Evolutionary conservation across 2,797 vertebrate genomes (phyloP).

Genomic region (Myotis daubentonii): DNA sequence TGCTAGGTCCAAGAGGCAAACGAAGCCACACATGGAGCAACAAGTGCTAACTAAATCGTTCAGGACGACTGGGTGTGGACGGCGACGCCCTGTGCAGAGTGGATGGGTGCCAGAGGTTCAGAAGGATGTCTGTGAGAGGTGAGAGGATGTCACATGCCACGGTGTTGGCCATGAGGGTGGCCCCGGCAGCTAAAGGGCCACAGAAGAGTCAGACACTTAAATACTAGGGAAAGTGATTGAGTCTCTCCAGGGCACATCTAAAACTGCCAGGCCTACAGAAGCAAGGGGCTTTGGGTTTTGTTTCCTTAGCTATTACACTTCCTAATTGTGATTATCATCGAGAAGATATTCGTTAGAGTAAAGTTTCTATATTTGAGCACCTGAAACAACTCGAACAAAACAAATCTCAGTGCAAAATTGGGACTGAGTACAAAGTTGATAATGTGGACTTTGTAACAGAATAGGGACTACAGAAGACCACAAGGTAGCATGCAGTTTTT

Average conservation of each 20-base stretch:
- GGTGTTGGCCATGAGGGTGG: not conserved
- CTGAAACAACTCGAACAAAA: not conserved
- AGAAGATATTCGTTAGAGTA: not conserved
- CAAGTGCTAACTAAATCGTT: not conserved
- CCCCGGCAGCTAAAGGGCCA: not conserved
- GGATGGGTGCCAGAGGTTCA: not conserved
- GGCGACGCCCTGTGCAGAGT: not conserved
- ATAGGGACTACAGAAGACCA: not conserved
- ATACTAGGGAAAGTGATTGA: not conserved
- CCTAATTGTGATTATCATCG: not conserved
- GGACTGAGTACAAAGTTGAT: constrained; percentile 12
- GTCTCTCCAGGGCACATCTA: not conserved
- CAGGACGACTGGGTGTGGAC: not conserved
- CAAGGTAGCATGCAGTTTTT: not conserved
- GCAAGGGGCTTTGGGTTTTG: not conserved
- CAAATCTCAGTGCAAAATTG: constrained; percentile 2
- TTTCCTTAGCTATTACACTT: constrained; percentile 19
- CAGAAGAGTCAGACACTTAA: not conserved
- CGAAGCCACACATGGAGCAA: not conserved
- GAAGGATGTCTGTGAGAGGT: not conserved
- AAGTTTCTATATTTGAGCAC: constrained; percentile 37
- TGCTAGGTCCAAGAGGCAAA: constrained; percentile 36
- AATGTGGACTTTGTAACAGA: constrained; percentile 41
- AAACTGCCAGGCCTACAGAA: not conserved
- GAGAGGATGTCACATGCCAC: not conserved